phyloP scores from a whole-genome alignment of 2,888 invertebrate species.

The Camptogramma bilineatum region DNA sequence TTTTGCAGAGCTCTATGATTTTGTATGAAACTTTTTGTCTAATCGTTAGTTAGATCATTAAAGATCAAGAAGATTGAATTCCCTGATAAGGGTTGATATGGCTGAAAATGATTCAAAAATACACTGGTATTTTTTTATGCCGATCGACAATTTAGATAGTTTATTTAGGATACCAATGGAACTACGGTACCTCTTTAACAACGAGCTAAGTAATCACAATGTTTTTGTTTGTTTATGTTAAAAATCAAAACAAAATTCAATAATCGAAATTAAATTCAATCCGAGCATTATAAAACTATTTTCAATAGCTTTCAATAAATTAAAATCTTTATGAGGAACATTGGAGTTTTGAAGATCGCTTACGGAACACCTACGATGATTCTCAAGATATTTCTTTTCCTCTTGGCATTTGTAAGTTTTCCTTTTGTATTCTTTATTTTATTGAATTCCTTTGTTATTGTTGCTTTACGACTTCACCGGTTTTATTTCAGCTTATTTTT shows the following conservation, averaged over 20 bases:
- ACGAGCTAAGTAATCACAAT: no score
- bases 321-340: conserved; percentile 2
- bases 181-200: no score
- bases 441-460: not conserved
- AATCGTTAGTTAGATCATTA: no score
- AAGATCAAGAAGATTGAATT: no score
- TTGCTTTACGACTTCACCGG: not conserved
- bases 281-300: conserved; percentile 25
- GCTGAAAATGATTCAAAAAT: no score
- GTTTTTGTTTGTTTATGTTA: not conserved
- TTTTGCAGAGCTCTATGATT: no score
- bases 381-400: conserved; percentile 12
- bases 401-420: conserved; percentile 18
- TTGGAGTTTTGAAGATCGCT: conserved; percentile 9
- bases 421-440: not conserved
- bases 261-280: conserved; percentile 22
- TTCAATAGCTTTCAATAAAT: not conserved
- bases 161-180: no score
- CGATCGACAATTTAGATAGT: no score
- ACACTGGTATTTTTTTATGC: no score
- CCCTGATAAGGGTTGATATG: no score
- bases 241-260: conserved; percentile 26
- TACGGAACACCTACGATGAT: conserved; percentile 22
- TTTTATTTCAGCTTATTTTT: not conserved
- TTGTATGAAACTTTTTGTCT: no score